Conservation (phyloP, 2,113 vertebrate species). For the Sterna hirundo region DNA sequence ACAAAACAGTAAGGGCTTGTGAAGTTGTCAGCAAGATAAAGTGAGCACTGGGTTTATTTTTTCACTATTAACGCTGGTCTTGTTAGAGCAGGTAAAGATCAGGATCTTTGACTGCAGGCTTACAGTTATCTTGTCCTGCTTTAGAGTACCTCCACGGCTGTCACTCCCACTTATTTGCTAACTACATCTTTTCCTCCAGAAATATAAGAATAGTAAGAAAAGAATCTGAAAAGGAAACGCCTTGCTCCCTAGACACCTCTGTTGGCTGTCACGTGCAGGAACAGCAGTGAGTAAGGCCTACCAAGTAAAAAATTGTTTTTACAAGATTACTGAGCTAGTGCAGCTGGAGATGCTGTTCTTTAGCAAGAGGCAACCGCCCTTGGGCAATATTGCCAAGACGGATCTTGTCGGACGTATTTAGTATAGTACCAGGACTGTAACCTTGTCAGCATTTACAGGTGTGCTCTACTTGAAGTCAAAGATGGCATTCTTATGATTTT, state of each 20-base stretch:
- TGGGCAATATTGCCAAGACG: background rate
- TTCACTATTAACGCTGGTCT: background rate
- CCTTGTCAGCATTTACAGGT: background rate
- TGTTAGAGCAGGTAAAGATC: background rate
- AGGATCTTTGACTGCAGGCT: background rate
- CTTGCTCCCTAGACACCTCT: background rate
- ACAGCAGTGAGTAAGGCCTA: background rate
- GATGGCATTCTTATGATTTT: background rate
- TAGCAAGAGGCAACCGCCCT: background rate
- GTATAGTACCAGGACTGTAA: background rate
- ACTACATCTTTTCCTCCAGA: background rate
- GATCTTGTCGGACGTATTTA: accelerated
- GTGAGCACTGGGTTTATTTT: background rate
- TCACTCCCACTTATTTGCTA: background rate
- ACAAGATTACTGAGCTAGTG: background rate
- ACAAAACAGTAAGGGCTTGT: accelerated
- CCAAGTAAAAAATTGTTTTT: background rate
- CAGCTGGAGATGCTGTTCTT: background rate
- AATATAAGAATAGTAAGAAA: background rate
- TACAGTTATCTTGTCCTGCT: background rate
- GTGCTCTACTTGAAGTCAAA: background rate
- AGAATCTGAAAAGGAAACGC: background rate
- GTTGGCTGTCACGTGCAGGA: background rate
- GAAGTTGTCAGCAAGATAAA: background rate
- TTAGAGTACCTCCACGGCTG: background rate